phyloP scores from a whole-genome alignment of 2,888 invertebrate genomes.

The Thera obeliscata region DNA sequence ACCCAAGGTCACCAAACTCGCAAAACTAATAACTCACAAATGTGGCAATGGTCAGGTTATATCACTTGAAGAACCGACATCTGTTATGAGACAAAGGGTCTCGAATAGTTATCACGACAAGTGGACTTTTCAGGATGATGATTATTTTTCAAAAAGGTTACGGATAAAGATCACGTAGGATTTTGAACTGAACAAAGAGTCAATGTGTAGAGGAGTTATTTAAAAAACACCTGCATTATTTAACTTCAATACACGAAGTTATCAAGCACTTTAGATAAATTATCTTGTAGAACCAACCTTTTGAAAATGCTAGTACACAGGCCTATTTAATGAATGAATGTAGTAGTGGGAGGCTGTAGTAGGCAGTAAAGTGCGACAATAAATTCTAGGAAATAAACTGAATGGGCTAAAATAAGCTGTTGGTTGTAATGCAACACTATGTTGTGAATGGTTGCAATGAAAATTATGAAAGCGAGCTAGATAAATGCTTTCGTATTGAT shows the following conservation, averaged over 20 bases:
- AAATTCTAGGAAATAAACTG: conserved; percentile 32
- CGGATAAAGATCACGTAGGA: neutral
- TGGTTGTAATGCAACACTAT: conserved; percentile 21
- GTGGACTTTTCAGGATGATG: too few species aligned
- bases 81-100: too few species aligned
- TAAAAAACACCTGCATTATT: neutral
- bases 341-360: conserved; percentile 23
- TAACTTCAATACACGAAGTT: neutral
- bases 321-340: conserved; percentile 32
- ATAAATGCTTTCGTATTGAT: conserved; percentile 11
- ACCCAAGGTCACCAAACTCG: too few species aligned
- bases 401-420: conserved; percentile 28
- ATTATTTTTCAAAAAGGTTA: too few species aligned
- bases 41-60: too few species aligned
- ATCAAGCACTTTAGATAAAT: neutral
- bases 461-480: conserved; percentile 15
- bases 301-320: conserved; percentile 14
- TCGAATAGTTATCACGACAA: too few species aligned
- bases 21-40: too few species aligned
- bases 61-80: too few species aligned
- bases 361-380: conserved; percentile 25
- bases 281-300: conserved; percentile 20
- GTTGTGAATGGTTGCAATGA: conserved; percentile 18
- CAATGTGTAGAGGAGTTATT: neutral
- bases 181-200: too few species aligned